phyloP scores from a whole-genome alignment of 1,140 invertebrate species.

The Eueides isabella region DNA sequence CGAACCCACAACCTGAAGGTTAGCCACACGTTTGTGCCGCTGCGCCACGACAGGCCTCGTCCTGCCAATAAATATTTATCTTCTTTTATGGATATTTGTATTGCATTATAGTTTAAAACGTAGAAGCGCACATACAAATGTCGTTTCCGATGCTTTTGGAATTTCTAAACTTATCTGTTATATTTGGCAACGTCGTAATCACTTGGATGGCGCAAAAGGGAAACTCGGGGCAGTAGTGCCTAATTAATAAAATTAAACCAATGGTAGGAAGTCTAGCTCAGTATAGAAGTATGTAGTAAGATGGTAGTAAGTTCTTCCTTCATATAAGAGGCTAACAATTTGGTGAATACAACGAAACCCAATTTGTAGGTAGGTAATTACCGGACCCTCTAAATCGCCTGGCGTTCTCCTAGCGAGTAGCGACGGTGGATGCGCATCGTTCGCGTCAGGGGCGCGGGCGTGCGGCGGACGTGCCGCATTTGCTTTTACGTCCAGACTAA shows the following conservation, averaged over 20 bases:
- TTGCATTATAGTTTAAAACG: not conserved
- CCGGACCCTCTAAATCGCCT: not conserved
- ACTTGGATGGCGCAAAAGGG: not conserved
- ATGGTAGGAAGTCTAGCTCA: no score
- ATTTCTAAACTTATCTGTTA: not conserved
- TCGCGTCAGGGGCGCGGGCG: not conserved
- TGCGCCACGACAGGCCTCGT: no score
- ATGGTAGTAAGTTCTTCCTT: not conserved
- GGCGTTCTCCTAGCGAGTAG: not conserved
- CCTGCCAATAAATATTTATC: slow-evolving; percentile 1
- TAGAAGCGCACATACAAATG: not conserved
- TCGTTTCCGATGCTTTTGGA: not conserved
- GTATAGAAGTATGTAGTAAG: no score
- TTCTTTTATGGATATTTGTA: not conserved
- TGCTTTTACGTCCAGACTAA: slow-evolving; percentile 10
- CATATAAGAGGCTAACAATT: not conserved
- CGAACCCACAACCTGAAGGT: no score
- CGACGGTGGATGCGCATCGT: slow-evolving; percentile 1
- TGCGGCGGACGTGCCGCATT: slow-evolving; percentile 10
- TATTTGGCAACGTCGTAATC: not conserved
- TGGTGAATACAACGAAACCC: not conserved
- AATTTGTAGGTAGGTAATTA: slow-evolving; percentile 1
- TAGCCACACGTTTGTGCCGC: no score
- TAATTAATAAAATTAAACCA: not conserved
- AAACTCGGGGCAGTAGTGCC: not conserved